phyloP scores from a whole-genome alignment of 2,797 vertebrate species.

The Oceanodroma leucorhoa region DNA sequence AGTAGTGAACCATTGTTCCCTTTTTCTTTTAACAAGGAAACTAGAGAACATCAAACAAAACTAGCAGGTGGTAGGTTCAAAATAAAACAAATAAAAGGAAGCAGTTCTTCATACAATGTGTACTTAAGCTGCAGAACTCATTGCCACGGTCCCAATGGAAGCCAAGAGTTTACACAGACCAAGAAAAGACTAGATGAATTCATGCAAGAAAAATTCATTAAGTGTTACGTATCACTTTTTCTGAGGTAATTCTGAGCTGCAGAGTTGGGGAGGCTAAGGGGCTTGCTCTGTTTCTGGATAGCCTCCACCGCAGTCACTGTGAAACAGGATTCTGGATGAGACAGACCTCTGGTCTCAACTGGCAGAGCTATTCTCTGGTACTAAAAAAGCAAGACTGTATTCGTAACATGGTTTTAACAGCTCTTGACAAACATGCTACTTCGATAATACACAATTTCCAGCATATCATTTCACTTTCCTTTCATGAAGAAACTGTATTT shows the following conservation, averaged over 20 bases:
- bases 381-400: background rate
- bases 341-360: background rate
- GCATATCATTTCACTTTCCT: background rate
- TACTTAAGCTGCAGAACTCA: constrained; percentile 57
- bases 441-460: background rate
- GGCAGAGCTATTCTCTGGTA: background rate
- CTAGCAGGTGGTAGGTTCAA: constrained; percentile 65
- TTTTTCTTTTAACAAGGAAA: constrained; percentile 45
- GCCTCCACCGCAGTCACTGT: background rate
- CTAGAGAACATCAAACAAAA: constrained; percentile 69
- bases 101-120: constrained; percentile 59
- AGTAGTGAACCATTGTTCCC: constrained; percentile 10
- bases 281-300: background rate
- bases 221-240: background rate
- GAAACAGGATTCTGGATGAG: background rate
- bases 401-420: background rate
- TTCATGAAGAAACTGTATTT: background rate
- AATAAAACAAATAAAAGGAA: constrained; percentile 69
- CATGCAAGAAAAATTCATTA: constrained; percentile 42
- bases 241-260: background rate
- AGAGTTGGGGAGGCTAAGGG: background rate
- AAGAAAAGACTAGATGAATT: constrained; percentile 25
- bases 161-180: constrained; percentile 41
- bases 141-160: constrained; percentile 18
- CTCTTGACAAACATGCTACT: background rate